Evolutionary conservation across 2,113 vertebrate species (phyloP), one percentile per base, ranked within the genome.

Genomic region (Ctenodactylus gundi): DNA sequence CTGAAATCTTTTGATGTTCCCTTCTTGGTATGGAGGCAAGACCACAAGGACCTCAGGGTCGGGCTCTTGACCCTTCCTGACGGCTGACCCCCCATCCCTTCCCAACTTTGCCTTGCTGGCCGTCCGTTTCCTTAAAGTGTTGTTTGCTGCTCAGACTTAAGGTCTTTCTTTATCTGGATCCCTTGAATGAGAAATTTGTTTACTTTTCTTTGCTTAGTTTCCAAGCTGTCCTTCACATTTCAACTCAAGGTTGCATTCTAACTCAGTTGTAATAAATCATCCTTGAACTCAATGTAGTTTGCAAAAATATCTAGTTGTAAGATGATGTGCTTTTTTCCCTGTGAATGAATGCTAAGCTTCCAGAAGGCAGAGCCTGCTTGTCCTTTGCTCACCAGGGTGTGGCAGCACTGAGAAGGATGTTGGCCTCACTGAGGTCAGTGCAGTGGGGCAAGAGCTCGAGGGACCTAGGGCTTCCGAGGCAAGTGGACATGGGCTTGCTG

Each of bases 301-400:
- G 62, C 41, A 77, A 88, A 77, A 88, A 83, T 44, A 60, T 23
- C 44, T 46, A 27, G 70, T 88, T 91, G 60, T 81, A 62, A 88
- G 75, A 55, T 60, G 18, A 20, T 76, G 81, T 31, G 49, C 18
- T 49, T 39, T 41, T 29, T 10, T 23, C 25, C 77, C 51, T 89
- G 57, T 82, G 75, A 76, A 82, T 57, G 25, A 36, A 78, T 36
- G 23, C 34, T 49, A 80, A 46, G 25, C 65, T 55, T 77, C 36
- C 62, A 12, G 70, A 85, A 81, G 53, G 29, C n/a, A 75, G 7
- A 7, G 23, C 18, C 41, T 44, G 8, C 53, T 41, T 94, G 46
- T 25, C 29, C 34, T 10, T 57, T 39, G n/a, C 67, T 78, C 57
- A 5, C 29, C 25, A 83, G 27, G n/a, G 15, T 6, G 4, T 15